Evolutionary conservation across 2,888 invertebrate genomes (phyloP), one percentile per base, ranked within the genome.

Genomic region (Actias luna): DNA sequence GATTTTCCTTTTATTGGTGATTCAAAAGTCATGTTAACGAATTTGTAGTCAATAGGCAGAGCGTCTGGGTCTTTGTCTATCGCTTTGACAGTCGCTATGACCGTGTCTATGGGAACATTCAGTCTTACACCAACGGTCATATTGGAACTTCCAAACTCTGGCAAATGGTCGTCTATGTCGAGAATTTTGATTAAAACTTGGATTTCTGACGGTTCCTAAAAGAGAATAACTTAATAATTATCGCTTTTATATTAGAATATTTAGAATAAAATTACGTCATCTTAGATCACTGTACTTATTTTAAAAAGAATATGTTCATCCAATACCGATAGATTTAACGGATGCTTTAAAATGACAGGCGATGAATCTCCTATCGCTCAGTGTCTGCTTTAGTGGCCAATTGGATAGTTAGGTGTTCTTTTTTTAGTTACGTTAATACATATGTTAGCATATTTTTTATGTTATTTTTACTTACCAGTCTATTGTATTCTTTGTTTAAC

Each of bases 91-190:
- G 94, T 94, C 0, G 95, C 94, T 35, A 97, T 93, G 18, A 94
- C 91, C 0, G 96, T 96, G 67, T 96, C 96, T 31, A 96, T 93
- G 0, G 96, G 95, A 0, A 96, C 95, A 77, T 96, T 96, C 1
- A 96, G 89, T 52, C 96, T 93, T 0, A 97, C 96, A 1, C 96
- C 96, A 7, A 96, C 87, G 0, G 96, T 95, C 65, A 95, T 84
- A 67, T 94, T 94, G 3, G 93, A 90, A 29, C 92, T 93, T 46
- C 89, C 90, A 66, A 97, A 97, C 68, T 93, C 87, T 0, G 96
- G 96, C 39, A 94, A 81, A 77, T 97, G 96, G 71, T 97, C 97
- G 72, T 97, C 96, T 22, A 96, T 92, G 69, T 97, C 97, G 2
- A 94, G 67, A 0, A 97, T 87, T 75, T 93, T 94, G 1, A 97